phyloP scores from a whole-genome alignment of 2,888 invertebrate genomes.

The Eumacrocentrus americanus region DNA sequence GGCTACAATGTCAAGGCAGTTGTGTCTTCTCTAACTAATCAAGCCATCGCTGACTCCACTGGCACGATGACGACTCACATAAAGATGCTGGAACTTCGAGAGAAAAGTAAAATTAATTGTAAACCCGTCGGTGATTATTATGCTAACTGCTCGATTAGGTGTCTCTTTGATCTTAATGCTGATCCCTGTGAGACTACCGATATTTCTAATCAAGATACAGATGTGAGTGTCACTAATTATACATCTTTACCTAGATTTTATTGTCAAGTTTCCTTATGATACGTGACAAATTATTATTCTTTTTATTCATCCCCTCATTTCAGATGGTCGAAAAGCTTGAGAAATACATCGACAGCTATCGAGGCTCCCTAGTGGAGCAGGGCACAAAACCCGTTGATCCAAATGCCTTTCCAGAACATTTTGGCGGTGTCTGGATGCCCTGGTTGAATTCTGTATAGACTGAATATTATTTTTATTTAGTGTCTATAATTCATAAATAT shows the following conservation, averaged over 20 bases:
- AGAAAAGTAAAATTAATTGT: conserved; percentile 42
- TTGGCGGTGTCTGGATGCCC: conserved; percentile 51
- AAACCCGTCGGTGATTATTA: conserved; percentile 10
- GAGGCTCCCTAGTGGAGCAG: conserved; percentile 38
- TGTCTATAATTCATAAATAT: no score
- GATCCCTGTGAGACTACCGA: conserved; percentile 56
- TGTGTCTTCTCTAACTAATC: conserved; percentile 40
- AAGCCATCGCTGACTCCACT: conserved; percentile 39
- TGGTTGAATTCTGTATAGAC: conserved; percentile 39
- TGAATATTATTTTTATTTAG: not conserved
- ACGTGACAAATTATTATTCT: no score
- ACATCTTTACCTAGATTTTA: no score
- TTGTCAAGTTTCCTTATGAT: no score
- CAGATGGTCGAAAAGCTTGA: conserved; percentile 43
- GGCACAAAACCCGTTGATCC: conserved; percentile 38
- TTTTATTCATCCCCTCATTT: conserved; percentile 12
- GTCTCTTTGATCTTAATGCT: conserved; percentile 48
- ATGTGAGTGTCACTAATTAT: conserved; percentile 39
- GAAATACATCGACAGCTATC: conserved; percentile 40
- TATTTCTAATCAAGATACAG: conserved; percentile 42
- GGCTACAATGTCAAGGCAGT: conserved; percentile 41
- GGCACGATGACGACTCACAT: not conserved
- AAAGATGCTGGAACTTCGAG: conserved; percentile 34
- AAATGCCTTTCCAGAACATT: conserved; percentile 40
- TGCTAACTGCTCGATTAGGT: conserved; percentile 41